Percentiles rank a stretch among this genome's conserved stretches.
These are phyloP conservation scores for Pycnomerus fuliginosus DNA, from an alignment of 2,888 invertebrate genomes.

Conservation along the genomic window DNA sequence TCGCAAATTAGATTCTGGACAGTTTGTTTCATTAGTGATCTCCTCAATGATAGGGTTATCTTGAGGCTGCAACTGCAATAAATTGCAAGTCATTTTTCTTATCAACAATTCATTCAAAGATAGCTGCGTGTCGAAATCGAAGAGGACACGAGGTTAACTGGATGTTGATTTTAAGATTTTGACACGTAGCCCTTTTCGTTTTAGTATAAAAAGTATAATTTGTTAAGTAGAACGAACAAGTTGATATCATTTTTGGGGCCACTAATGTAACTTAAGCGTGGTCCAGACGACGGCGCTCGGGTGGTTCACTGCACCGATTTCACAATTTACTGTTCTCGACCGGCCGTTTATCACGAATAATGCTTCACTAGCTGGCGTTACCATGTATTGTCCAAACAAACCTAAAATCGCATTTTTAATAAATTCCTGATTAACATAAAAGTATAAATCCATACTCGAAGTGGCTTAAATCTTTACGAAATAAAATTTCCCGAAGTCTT, in stretches of 20 bases:
- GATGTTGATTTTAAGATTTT: constrained; percentile 13
- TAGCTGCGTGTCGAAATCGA: constrained; percentile 19
- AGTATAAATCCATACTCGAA: no score
- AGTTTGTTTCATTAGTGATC: constrained; percentile 22
- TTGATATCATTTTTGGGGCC: constrained; percentile 16
- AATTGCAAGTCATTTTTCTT: constrained; percentile 16
- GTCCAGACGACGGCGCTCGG: constrained; percentile 68
- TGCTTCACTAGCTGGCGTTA: constrained; percentile 69
- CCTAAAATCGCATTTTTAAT: constrained; percentile 52
- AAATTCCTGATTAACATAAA: no score
- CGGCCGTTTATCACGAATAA: constrained; percentile 71
- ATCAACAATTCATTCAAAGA: constrained; percentile 16
- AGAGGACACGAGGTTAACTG: constrained; percentile 9
- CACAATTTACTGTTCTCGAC: constrained; percentile 71
- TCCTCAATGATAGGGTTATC: constrained; percentile 16
- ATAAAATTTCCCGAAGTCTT: no score
- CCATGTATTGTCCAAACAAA: constrained; percentile 71
- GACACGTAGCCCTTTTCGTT: constrained; percentile 11
- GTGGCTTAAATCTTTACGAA: no score
- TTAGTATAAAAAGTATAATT: constrained; percentile 27
- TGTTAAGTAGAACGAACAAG: constrained; percentile 20
- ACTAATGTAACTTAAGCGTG: constrained; percentile 59
- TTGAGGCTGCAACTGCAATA: constrained; percentile 16
- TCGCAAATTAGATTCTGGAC: constrained; percentile 31
- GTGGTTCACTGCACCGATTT: constrained; percentile 68